Conservation (phyloP, 1,140 invertebrate genomes). For the Dufourea novaeangliae region DNA sequence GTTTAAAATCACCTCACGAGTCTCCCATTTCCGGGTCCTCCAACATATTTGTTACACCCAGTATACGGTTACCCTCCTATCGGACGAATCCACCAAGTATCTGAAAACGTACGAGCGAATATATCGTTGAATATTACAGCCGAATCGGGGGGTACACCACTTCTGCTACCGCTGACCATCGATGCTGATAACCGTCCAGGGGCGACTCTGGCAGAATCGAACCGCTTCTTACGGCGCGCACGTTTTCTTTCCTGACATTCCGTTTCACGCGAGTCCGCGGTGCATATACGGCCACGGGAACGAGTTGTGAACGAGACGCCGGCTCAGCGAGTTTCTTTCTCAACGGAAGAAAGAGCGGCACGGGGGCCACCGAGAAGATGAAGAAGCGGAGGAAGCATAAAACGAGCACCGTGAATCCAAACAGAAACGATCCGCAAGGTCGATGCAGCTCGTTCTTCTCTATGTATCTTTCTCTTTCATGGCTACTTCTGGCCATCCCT, state of each 20-base stretch:
- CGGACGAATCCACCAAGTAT: no score
- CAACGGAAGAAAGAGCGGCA: conserved; percentile 53
- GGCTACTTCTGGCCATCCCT: background rate
- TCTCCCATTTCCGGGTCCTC: no score
- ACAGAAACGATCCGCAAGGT: conserved; percentile 67
- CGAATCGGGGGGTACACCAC: no score
- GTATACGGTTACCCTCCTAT: no score
- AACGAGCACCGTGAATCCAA: conserved; percentile 57
- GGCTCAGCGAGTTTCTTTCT: conserved; percentile 66
- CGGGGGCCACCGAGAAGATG: conserved; percentile 39
- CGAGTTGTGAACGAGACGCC: conserved; percentile 64
- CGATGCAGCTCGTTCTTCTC: conserved; percentile 45
- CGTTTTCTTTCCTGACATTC: conserved; percentile 52
- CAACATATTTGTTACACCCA: no score
- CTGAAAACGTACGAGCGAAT: no score
- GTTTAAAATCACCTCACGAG: no score
- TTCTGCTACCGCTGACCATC: no score
- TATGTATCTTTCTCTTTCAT: no score
- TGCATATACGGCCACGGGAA: conserved; percentile 30
- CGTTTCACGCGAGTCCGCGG: conserved; percentile 26
- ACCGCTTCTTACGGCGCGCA: background rate
- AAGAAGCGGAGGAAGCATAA: conserved; percentile 48
- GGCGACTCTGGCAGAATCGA: background rate
- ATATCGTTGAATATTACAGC: no score
- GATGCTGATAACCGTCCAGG: background rate